Base-by-base conservation (phyloP, 2,888 invertebrate genomes). In the Stenodera caucasica region DNA sequence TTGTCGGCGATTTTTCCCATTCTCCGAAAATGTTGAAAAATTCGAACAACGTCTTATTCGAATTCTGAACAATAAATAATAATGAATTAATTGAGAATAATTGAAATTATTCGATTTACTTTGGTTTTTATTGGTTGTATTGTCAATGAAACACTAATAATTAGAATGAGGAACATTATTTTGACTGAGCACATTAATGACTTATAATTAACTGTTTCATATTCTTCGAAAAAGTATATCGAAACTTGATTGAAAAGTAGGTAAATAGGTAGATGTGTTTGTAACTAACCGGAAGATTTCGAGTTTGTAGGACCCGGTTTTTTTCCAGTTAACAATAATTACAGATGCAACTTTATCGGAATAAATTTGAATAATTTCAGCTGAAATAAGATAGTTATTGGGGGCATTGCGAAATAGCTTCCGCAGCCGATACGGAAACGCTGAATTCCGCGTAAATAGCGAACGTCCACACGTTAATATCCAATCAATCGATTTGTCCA, bases 231-330 rank as follows among this genome's bases (percentile, higher is more conserved):
- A n/a, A n/a, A n/a, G n/a, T n/a, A n/a, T n/a, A n/a, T n/a, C 54
- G 32, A 26, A 30, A 54, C 53, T 50, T 57, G 52, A 30, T 51
- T 18, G 51, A 59, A 63, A 63, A 64, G 64, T 64, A 64, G 64
- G 64, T 64, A 64, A 64, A 57, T 64, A 61, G 64, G 64, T 64
- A 56, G 18, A 49, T 49, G 37, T 63, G 56, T 32, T 32, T 6
- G 51, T 58, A 45, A 53, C 57, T 3, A 58, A 51, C 55, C 60
- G 58, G 64, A 61, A 53, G 55, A 29, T 32, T 55, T 49, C 49
- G 21, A 55, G 18, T 18, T 29, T 33, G 14, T 33, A 52, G 29
- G 52, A 57, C 51, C 55, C 23, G 55, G 50, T 55, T 55, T 55
- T 45, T 7, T 45, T 45, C 45, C 45, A 18, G 0, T n/a, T n/a